Conservation (phyloP, 2,888 invertebrate genomes). For the Trachelus iudaicus region DNA sequence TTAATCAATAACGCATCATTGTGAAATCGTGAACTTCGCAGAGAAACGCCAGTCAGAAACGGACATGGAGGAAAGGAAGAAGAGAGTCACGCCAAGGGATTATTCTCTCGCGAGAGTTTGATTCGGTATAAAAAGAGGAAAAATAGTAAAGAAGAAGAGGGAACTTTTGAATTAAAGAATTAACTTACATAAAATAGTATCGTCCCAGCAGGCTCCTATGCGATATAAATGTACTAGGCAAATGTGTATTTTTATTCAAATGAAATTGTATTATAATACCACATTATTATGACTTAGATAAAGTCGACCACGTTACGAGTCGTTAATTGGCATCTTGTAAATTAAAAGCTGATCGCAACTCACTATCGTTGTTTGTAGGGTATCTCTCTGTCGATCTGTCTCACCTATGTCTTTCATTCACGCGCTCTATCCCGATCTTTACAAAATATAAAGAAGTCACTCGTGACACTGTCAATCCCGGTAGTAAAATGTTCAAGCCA, state of each 20-base stretch:
- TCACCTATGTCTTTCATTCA: not conserved
- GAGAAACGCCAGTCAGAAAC: too few species aligned
- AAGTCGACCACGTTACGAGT: slow-evolving; percentile 32
- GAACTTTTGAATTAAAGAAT: not conserved
- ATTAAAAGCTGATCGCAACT: slow-evolving; percentile 45
- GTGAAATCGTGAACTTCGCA: too few species aligned
- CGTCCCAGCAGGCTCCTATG: slow-evolving; percentile 53
- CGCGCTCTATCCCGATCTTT: not conserved
- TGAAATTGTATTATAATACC: slow-evolving; percentile 56
- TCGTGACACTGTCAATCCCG: too few species aligned
- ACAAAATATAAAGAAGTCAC: too few species aligned
- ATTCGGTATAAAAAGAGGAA: too few species aligned
- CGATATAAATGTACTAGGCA: slow-evolving; percentile 52
- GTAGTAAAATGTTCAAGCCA: too few species aligned
- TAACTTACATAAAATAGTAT: slow-evolving; percentile 52
- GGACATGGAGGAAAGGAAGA: too few species aligned
- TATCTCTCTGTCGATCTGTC: not conserved
- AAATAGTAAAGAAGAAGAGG: not conserved
- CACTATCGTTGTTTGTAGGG: slow-evolving; percentile 37
- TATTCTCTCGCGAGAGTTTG: too few species aligned
- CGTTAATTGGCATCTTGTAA: slow-evolving; percentile 49
- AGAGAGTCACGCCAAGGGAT: too few species aligned
- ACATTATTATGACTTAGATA: slow-evolving; percentile 46
- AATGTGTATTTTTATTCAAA: slow-evolving; percentile 61
- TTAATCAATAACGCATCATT: too few species aligned